These are phyloP conservation scores for Diorhabda elongata DNA, from an alignment of 1,140 invertebrate genomes.

Conservation along the genomic window DNA sequence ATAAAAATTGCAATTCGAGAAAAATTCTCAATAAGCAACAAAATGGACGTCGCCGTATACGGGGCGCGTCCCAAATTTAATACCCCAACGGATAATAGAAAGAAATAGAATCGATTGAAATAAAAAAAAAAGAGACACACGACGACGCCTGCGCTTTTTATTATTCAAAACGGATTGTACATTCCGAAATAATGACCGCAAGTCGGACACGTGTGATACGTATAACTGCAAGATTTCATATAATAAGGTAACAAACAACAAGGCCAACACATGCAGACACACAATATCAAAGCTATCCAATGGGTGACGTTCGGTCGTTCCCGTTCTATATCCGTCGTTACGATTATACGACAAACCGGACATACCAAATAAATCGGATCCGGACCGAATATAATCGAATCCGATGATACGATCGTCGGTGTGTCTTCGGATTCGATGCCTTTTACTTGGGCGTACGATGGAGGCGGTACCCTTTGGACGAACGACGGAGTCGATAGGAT, in stretches of 20 bases:
- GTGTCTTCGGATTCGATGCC: constrained; percentile 25
- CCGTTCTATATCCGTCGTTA: constrained; percentile 41
- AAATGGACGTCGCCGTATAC: too few species aligned
- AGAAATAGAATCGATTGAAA: too few species aligned
- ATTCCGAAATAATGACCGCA: constrained; percentile 47
- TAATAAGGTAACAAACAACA: constrained; percentile 50
- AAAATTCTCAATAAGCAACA: too few species aligned
- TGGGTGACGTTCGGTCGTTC: constrained; percentile 42
- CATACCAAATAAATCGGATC: constrained; percentile 44
- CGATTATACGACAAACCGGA: constrained; percentile 42
- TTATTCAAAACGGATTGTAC: constrained; percentile 44
- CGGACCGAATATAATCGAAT: constrained; percentile 38
- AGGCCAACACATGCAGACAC: constrained; percentile 47
- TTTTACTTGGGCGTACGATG: constrained; percentile 37
- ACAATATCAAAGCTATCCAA: constrained; percentile 41
- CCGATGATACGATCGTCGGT: constrained; percentile 22
- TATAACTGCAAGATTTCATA: constrained; percentile 46
- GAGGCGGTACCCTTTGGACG: constrained; percentile 35
- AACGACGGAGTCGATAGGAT: constrained; percentile 25
- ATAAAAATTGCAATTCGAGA: too few species aligned
- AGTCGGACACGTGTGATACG: constrained; percentile 48
- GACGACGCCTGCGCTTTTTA: not conserved
- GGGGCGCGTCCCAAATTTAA: too few species aligned
- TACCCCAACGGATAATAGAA: too few species aligned
- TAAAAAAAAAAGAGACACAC: too few species aligned